Evolutionary conservation across 2,888 invertebrate species (phyloP).

Genomic region (Chrysolina oricalcia): DNA sequence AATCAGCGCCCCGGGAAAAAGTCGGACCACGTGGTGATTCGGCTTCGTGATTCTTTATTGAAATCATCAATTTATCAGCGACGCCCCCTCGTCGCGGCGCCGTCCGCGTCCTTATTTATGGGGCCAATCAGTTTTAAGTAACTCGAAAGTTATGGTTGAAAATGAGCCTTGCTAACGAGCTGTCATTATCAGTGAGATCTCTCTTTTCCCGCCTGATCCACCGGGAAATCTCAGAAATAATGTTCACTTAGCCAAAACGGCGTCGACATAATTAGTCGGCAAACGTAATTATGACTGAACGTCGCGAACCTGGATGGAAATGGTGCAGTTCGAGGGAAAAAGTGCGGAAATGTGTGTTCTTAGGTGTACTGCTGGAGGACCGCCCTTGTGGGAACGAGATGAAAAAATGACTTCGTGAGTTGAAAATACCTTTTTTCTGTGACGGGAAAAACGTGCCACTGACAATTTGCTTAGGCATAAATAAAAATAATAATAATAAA

Average conservation of each 20-base stretch:
- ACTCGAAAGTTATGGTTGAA: conserved; percentile 43
- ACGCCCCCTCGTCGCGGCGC: conserved; percentile 20
- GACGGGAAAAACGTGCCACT: too few relatives aligned
- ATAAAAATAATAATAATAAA: too few relatives aligned
- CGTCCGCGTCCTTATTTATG: conserved; percentile 37
- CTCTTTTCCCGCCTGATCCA: conserved; percentile 30
- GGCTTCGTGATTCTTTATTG: conserved; percentile 42
- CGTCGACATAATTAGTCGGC: conserved; percentile 44
- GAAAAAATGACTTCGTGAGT: too few relatives aligned
- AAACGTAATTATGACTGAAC: conserved; percentile 40
- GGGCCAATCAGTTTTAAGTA: conserved; percentile 45
- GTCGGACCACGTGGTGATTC: conserved; percentile 35
- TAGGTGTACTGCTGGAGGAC: too few relatives aligned
- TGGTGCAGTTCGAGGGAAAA: not conserved
- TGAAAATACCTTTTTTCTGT: too few relatives aligned
- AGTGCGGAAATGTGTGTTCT: not conserved
- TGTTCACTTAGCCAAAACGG: conserved; percentile 43
- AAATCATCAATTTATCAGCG: conserved; percentile 49
- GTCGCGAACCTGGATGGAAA: conserved; percentile 8
- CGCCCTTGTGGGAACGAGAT: too few relatives aligned
- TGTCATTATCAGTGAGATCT: conserved; percentile 25
- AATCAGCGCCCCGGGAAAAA: conserved; percentile 19
- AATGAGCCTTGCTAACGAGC: conserved; percentile 44
- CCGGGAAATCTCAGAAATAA: conserved; percentile 38
- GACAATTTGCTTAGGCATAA: too few relatives aligned